A percentile compares a stretch with the other conserved stretches of the same genome.
phyloP scores from a whole-genome alignment of 1,140 invertebrate genomes.

The Rhynchophorus ferrugineus region DNA sequence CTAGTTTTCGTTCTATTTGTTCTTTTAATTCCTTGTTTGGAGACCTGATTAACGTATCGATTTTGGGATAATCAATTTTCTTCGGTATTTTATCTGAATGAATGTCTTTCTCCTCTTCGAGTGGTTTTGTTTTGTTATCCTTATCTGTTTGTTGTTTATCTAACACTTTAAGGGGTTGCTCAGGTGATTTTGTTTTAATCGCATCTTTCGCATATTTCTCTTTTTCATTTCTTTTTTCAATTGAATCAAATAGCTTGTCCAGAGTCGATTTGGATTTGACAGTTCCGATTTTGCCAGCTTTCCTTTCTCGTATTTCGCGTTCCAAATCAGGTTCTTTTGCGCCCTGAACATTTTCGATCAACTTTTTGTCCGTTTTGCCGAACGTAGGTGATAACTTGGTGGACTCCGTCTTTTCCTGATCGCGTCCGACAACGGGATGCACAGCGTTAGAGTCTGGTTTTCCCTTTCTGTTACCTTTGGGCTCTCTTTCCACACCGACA shows the following conservation, averaged over 20 bases:
- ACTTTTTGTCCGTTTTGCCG: constrained; percentile 62
- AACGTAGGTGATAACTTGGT: constrained; percentile 52
- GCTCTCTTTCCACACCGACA: constrained; percentile 38
- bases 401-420: constrained; percentile 40
- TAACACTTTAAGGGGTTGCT: constrained; percentile 16
- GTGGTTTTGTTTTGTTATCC: not conserved
- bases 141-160: constrained; percentile 1
- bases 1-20: constrained; percentile 17
- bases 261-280: constrained; percentile 45
- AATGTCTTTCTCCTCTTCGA: not conserved
- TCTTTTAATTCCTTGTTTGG: constrained; percentile 23
- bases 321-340: constrained; percentile 42
- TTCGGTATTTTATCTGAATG: constrained; percentile 11
- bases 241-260: constrained; percentile 46
- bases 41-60: constrained; percentile 16
- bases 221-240: constrained; percentile 37
- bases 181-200: constrained; percentile 14
- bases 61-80: constrained; percentile 15
- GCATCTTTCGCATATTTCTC: not conserved
- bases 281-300: constrained; percentile 41
- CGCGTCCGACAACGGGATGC: constrained; percentile 15
- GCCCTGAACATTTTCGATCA: constrained; percentile 39
- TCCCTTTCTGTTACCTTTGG: constrained; percentile 27
- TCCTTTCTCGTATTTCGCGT: constrained; percentile 49
- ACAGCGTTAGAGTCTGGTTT: constrained; percentile 28